Conservation (phyloP, 2,797 vertebrate species). For the Hydrolagus colliei region DNA sequence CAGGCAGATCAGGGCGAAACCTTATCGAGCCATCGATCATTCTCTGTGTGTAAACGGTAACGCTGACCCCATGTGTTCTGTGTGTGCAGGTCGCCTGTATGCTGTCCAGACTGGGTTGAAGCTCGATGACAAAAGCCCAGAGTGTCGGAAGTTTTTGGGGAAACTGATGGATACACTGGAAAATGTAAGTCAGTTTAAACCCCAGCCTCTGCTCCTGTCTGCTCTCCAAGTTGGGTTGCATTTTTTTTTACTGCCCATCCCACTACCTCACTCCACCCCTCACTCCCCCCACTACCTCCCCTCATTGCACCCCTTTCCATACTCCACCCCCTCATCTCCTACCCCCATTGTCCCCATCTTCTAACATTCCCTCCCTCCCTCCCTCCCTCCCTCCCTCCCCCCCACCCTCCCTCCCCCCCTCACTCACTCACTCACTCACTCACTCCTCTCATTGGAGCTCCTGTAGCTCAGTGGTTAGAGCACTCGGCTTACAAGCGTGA, state of each 20-base stretch:
- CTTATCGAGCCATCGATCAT: no score
- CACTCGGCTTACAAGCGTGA: no score
- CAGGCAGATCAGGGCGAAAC: not conserved
- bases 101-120: conserved; percentile 96
- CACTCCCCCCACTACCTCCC: conserved; percentile 20
- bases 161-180: conserved; percentile 96
- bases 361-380: not conserved
- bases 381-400: conserved; percentile 32
- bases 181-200: conserved; percentile 58
- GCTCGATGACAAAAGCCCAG: conserved; percentile 89
- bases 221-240: conserved; percentile 4
- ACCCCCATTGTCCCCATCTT: no score
- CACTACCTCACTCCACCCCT: not conserved
- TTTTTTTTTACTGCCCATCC: conserved; percentile 25
- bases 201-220: conserved; percentile 8
- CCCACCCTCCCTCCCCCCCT: no score
- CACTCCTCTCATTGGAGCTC: no score
- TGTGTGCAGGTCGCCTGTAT: conserved; percentile 77
- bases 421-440: no score
- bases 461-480: no score
- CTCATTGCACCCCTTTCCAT: no score
- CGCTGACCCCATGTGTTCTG: not conserved
- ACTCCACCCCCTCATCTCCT: no score
- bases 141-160: conserved; percentile 87
- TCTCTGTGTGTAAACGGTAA: not conserved